Conservation (phyloP, 2,797 vertebrate species). For the Leptatherina wallacei region DNA sequence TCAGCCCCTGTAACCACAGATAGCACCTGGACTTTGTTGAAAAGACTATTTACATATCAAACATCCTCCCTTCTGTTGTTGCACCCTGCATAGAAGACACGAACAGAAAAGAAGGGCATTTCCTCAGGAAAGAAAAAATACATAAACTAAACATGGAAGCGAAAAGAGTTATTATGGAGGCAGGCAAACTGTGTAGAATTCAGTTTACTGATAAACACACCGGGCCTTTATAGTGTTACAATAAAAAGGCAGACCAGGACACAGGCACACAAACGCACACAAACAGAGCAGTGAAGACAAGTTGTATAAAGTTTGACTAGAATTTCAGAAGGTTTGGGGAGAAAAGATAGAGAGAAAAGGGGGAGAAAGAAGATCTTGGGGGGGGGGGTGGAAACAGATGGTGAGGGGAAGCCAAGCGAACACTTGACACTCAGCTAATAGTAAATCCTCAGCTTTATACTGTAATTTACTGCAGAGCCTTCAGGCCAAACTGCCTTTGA, state of each 20-base stretch:
- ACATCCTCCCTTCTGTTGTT: constrained; percentile 41
- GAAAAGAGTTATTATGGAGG: constrained; percentile 62
- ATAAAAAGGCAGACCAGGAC: constrained; percentile 60
- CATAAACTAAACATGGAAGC: constrained; percentile 58
- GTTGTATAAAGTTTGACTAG: constrained; percentile 66
- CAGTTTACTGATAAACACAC: constrained; percentile 75
- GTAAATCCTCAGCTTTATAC: constrained; percentile 80
- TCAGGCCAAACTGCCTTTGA: constrained; percentile 81
- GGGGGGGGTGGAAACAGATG: constrained; percentile 1
- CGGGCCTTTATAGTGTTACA: constrained; percentile 65
- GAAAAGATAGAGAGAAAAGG: constrained; percentile 28
- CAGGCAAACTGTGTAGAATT: constrained; percentile 52
- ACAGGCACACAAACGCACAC: constrained; percentile 41
- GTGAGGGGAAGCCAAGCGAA: constrained; percentile 32
- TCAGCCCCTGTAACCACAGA: constrained; percentile 60
- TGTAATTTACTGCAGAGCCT: constrained; percentile 82
- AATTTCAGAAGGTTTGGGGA: constrained; percentile 57
- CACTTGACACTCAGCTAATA: constrained; percentile 80
- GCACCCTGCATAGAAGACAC: constrained; percentile 38
- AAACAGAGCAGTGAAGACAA: constrained; percentile 52
- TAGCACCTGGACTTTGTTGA: constrained; percentile 70
- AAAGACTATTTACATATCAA: constrained; percentile 73
- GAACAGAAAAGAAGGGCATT: constrained; percentile 43
- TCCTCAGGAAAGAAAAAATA: constrained; percentile 49
- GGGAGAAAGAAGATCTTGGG: not conserved